Conservation (phyloP, 1,140 invertebrate species). For the Zaprionus lachaisei region DNA sequence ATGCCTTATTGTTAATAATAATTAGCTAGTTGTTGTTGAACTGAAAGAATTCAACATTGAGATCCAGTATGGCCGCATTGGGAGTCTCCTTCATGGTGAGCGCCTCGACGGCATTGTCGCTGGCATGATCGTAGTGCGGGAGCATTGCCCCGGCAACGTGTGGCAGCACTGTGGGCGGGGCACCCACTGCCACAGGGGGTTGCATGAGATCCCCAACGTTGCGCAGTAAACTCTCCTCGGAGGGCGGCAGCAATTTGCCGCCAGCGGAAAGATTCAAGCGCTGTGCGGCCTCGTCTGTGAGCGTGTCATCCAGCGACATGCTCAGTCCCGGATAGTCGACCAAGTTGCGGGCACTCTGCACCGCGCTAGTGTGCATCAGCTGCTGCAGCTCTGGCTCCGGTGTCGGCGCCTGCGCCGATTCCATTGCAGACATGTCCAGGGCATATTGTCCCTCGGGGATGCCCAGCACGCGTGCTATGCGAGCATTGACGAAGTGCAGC, state of each 20-base stretch:
- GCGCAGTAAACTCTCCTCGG: slow-evolving; percentile 76
- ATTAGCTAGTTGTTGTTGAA: slow-evolving; percentile 73
- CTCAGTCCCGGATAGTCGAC: slow-evolving; percentile 75
- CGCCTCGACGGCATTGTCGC: slow-evolving; percentile 82
- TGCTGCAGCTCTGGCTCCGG: slow-evolving; percentile 57
- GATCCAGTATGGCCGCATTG: slow-evolving; percentile 66
- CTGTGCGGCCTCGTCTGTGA: slow-evolving; percentile 81
- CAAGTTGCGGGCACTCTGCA: slow-evolving; percentile 50
- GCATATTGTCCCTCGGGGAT: slow-evolving; percentile 83
- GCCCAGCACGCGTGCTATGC: slow-evolving; percentile 69
- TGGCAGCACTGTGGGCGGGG: slow-evolving; percentile 44
- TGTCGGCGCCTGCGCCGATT: slow-evolving; percentile 63
- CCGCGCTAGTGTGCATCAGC: slow-evolving; percentile 23
- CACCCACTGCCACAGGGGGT: slow-evolving; percentile 57
- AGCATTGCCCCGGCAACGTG: slow-evolving; percentile 48
- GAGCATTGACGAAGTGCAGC: slow-evolving; percentile 71
- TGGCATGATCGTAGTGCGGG: slow-evolving; percentile 78
- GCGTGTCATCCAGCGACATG: slow-evolving; percentile 78
- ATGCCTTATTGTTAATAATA: neutral
- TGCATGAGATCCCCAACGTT: slow-evolving; percentile 79
- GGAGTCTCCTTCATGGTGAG: slow-evolving; percentile 73
- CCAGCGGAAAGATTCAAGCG: slow-evolving; percentile 78
- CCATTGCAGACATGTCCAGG: slow-evolving; percentile 78
- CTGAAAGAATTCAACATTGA: slow-evolving; percentile 79
- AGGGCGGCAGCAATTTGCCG: slow-evolving; percentile 76